phyloP scores from a whole-genome alignment of 2,888 invertebrate genomes.

The Drosophila yooni region DNA sequence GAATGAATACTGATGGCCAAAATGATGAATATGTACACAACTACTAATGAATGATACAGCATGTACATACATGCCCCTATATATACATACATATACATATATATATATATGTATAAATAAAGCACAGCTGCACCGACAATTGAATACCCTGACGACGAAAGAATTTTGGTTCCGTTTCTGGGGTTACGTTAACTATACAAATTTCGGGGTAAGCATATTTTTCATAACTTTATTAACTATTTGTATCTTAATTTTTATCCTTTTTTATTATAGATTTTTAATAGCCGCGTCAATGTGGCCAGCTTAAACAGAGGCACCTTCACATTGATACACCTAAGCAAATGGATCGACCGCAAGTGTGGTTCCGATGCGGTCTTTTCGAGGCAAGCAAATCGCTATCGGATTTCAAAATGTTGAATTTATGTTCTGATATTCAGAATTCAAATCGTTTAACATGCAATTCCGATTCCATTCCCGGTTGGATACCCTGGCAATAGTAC shows the following conservation, averaged over 20 bases:
- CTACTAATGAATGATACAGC: background rate
- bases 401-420: background rate
- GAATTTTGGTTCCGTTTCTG: no score
- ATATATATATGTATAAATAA: background rate
- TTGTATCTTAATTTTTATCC: background rate
- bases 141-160: background rate
- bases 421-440: background rate
- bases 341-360: background rate
- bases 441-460: no score
- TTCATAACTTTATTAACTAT: background rate
- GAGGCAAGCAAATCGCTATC: background rate
- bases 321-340: background rate
- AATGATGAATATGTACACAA: constrained; percentile 9
- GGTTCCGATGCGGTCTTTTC: background rate
- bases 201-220: background rate
- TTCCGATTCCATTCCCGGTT: no score
- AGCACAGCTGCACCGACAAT: background rate
- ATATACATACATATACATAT: background rate
- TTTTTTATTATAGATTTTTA: background rate
- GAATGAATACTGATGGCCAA: constrained; percentile 6
- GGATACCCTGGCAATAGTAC: no score
- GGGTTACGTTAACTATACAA: background rate
- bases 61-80: background rate
- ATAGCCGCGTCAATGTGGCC: background rate
- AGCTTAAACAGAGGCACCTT: background rate